These are phyloP conservation scores for Pogonocichla stellata DNA, from an alignment of 2,113 vertebrate species.

Conservation along the genomic window DNA sequence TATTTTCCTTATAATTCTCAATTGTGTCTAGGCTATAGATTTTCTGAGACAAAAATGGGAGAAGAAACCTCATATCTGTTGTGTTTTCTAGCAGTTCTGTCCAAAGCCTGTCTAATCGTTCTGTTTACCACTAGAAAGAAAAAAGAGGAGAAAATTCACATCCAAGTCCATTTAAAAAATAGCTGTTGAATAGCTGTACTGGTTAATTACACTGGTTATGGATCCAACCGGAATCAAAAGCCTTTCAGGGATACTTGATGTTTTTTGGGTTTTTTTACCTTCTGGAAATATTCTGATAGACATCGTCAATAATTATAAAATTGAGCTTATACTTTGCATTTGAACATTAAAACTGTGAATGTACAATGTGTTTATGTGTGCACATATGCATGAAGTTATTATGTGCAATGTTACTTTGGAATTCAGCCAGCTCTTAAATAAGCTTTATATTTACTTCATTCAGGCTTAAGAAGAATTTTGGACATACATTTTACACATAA, in stretches of 20 bases:
- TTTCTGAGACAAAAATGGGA: constrained; percentile 79
- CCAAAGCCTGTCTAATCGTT: constrained; percentile 81
- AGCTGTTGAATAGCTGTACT: background rate
- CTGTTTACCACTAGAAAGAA: constrained; percentile 68
- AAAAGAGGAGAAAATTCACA: background rate
- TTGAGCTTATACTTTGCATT: background rate
- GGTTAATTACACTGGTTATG: constrained; percentile 11
- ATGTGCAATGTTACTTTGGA: background rate
- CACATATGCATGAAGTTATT: background rate
- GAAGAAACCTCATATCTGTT: constrained; percentile 60
- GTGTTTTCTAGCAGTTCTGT: constrained; percentile 69
- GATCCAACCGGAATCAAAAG: background rate
- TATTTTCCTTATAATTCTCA: constrained; percentile 24
- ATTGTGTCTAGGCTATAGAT: constrained; percentile 49
- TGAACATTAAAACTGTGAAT: background rate
- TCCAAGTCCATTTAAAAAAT: constrained; percentile 1
- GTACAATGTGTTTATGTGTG: background rate
- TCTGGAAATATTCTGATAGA: constrained; percentile 10
- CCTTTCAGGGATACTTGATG: background rate
- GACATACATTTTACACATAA: background rate
- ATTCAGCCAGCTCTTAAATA: background rate
- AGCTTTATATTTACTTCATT: background rate
- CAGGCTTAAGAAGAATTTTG: background rate
- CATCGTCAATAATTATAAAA: background rate
- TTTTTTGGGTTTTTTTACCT: background rate